Evolutionary conservation across 2,113 vertebrate species (phyloP).

Genomic region (Trachemys scripta): DNA sequence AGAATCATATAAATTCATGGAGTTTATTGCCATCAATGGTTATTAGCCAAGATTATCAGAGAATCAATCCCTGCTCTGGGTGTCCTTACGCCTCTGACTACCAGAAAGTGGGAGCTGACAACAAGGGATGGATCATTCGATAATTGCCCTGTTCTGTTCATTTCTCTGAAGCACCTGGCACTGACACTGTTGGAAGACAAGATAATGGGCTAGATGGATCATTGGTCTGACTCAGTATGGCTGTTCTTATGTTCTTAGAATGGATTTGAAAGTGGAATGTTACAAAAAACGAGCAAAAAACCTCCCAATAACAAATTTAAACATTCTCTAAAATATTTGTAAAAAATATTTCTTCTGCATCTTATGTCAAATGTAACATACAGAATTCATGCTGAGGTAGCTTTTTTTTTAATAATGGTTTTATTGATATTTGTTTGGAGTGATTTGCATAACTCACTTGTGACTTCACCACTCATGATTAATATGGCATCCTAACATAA

Average conservation of each 20-base stretch:
- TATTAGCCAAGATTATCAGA: too few relatives aligned
- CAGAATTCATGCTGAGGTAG: background rate
- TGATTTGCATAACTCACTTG: background rate
- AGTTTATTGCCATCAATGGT: too few relatives aligned
- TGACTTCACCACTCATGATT: background rate
- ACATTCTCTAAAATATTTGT: background rate
- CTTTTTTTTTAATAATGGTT: background rate
- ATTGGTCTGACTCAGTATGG: too few relatives aligned
- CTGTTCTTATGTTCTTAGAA: background rate
- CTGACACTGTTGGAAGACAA: too few relatives aligned
- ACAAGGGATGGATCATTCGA: too few relatives aligned
- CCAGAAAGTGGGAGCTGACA: too few relatives aligned
- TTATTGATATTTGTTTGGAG: background rate
- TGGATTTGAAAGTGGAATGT: background rate
- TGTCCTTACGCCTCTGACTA: too few relatives aligned
- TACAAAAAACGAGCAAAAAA: accelerated
- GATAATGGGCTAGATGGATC: background rate
- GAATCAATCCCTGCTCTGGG: too few relatives aligned
- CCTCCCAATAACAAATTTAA: background rate
- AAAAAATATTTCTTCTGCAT: background rate
- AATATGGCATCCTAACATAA: background rate
- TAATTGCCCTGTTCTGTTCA: too few relatives aligned
- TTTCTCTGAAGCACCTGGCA: too few relatives aligned
- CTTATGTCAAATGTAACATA: background rate
- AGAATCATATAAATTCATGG: too few relatives aligned